Evolutionary conservation across 2,888 invertebrate species (phyloP), one percentile per base, ranked within the genome.

Genomic region (Xanthia icteritia): DNA sequence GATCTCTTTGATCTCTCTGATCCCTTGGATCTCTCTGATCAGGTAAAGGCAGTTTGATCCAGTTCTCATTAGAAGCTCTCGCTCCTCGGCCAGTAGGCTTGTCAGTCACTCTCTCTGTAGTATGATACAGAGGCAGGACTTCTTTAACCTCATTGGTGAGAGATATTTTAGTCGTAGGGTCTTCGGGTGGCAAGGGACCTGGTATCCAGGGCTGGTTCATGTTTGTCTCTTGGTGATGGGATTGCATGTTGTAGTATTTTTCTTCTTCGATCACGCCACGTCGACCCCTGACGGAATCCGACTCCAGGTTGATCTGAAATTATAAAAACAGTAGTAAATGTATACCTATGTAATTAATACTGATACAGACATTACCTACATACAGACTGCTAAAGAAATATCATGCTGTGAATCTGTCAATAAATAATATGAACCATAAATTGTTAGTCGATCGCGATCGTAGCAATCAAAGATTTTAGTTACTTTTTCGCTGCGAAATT

Each of bases 11-110:
- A 63, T 80, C 80, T 48, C 79, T 51, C 11, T 71, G 81, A 45
- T 83, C 83, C 0, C 70, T 71, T n/a, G 76, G 91, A 31, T 87
- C 87, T 36, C 88, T 93, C 17, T 90, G 93, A 36, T 92, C 92
- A 4, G 97, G 97, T 88, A 96, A 97, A 6, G 97, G 97, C 1
- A 97, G 94, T 89, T 97, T 97, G 23, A 97, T 95, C 97, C 97
- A 97, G 88, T 97, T 97, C 83, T 97, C 97, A 81, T 97, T 97
- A 1, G 97, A 97, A 0, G 97, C 97, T 86, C 97, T 94, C 0
- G 97, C 97, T 75, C 97, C 97, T 78, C 97, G 94, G 2, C 97
- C 97, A 2, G 97, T 97, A 42, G 97, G 97, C 91, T 95, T 96
- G 70, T 97, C 97, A 5, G 95, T 95, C 5, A 95, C 93, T 85